These are phyloP conservation scores for Takifugu ocellatus DNA, from an alignment of 2,797 vertebrate genomes.

Conservation along the genomic window DNA sequence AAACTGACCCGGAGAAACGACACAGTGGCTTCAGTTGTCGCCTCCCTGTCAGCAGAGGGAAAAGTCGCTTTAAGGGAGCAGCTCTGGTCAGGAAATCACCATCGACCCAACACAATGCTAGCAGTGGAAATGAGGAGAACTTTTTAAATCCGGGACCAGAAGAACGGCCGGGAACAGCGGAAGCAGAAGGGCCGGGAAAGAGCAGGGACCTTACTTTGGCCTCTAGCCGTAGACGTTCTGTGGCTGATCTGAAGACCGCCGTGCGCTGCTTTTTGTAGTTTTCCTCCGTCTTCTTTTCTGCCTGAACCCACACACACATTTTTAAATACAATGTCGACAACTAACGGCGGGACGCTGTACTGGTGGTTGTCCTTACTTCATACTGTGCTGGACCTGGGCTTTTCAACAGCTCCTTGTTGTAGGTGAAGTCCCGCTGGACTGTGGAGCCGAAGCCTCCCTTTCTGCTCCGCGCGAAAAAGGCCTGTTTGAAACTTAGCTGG, in stretches of 20 bases:
- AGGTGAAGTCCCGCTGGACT: constrained; percentile 35
- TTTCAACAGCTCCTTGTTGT: constrained; percentile 52
- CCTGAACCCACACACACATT: constrained; percentile 41
- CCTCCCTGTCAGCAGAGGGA: too few species aligned
- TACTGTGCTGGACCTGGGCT: constrained; percentile 70
- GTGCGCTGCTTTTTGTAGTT: constrained; percentile 60
- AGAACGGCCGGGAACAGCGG: neutral
- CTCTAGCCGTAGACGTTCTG: constrained; percentile 49
- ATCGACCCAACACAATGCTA: too few species aligned
- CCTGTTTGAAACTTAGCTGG: constrained; percentile 66
- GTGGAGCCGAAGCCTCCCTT: constrained; percentile 74
- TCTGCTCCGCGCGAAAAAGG: constrained; percentile 48
- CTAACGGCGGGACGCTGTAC: neutral
- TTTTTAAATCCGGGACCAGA: neutral
- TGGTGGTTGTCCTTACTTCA: constrained; percentile 58
- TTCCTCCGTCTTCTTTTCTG: constrained; percentile 59
- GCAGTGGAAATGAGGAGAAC: too few species aligned
- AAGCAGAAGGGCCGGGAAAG: constrained; percentile 5
- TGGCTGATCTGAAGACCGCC: constrained; percentile 66
- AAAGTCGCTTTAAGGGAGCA: too few species aligned
- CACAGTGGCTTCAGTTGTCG: too few species aligned
- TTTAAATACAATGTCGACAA: constrained; percentile 1
- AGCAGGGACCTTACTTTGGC: constrained; percentile 60
- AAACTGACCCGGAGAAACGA: too few species aligned
- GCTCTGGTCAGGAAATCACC: too few species aligned